Percentiles rank a stretch among this genome's conserved stretches.
phyloP scores from a whole-genome alignment of 2,113 vertebrate species.

The Actenoides hombroni region DNA sequence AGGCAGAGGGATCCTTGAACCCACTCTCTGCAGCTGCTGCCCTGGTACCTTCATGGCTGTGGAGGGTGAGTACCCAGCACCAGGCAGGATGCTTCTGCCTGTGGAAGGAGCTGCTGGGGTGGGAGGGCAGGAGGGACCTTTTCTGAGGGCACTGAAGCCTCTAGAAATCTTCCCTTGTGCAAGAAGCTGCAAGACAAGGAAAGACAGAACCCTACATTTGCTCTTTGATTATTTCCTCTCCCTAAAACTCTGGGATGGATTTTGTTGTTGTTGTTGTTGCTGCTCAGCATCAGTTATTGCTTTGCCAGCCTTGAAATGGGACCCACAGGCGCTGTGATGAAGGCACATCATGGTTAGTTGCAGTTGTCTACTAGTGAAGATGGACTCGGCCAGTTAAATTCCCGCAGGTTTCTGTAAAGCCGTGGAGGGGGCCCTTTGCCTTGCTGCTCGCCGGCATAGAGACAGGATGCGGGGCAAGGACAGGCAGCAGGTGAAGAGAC shows the following conservation, averaged over 20 bases:
- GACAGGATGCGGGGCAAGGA: accelerated
- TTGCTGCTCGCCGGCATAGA: accelerated
- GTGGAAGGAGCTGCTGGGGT: not conserved
- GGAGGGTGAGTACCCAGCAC: accelerated
- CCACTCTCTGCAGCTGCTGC: not conserved
- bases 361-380: not conserved
- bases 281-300: not conserved
- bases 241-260: not conserved
- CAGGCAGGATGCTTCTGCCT: not conserved
- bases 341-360: not conserved
- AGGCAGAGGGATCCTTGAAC: not conserved
- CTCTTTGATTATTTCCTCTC: not conserved
- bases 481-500: accelerated
- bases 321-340: not conserved
- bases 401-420: accelerated
- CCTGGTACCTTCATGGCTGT: accelerated
- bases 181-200: not conserved
- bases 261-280: not conserved
- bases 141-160: not conserved
- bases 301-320: not conserved
- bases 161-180: not conserved
- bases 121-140: not conserved
- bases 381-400: accelerated
- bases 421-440: accelerated
- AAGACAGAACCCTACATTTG: not conserved